Evolutionary conservation across 2,888 invertebrate species (phyloP), one percentile per base, ranked within the genome.

Genomic region (Diaprepes abbreviatus): DNA sequence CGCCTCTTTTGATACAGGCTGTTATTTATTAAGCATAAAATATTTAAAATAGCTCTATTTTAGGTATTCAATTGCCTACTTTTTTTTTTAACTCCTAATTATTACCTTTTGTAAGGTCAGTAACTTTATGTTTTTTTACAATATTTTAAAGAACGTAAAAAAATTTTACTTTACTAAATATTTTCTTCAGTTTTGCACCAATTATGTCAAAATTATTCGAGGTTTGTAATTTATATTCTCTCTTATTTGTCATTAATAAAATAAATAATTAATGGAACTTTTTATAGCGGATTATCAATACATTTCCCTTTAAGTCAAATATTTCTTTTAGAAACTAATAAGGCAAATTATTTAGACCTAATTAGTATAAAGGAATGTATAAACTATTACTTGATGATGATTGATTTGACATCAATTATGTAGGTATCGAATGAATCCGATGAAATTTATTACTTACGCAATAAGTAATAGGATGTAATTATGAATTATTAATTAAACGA

Each of bases 351-450:
- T 24, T 48, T 28, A 24, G 24, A 48, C 48, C 24, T 24, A 48
- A 48, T 48, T 9, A 24, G 48, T 21, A 48, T 6, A 48, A 24
- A 48, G 24, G 48, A 48, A 48, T 48, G 24, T 48, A 14, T 12
- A 1, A 19, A 14, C 14, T 24, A 10, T 48, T 24, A 12, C 12
- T 1, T 12, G 5, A 43, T 10, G 17, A 48, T 48, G 48, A 48
- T 48, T 48, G 48, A 48, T 48, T 48, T 24, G 48, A 48, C 48
- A 24, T 48, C 48, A 48, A 48, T 48, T 48, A 48, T 48, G 24
- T 24, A 48, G 24, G 48, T 24, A 48, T 24, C 48, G 24, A 24
- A 48, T 48, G 9, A 43, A 17, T 43, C 10, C 9, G 10, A 43
- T 43, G 19, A 2, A 17, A 10, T 43, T 19, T 19, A 43, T 48